Base-by-base conservation (phyloP, 2,888 invertebrate genomes). In the Glaucopsyche alexis region DNA sequence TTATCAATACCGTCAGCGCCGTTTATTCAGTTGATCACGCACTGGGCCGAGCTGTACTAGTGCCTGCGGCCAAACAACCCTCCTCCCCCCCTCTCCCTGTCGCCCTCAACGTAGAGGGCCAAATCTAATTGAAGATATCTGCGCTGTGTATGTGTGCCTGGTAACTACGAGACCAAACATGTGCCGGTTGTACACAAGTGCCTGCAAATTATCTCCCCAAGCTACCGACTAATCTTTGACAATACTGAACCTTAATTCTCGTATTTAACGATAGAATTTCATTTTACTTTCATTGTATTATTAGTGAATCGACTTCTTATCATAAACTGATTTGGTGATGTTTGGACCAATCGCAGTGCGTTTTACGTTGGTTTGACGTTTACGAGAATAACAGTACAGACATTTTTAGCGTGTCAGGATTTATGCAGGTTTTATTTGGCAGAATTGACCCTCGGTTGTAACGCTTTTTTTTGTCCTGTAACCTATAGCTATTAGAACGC, bases 81-180 rank as follows among this genome's bases (percentile, higher is more conserved):
- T 4, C 7, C 52, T 8, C 55, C 1, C 55, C 9, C 9, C 19
- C 3, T 9, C 16, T 16, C 11, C 55, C 11, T 19, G 0, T 0
- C 55, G 11, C 45, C 45, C 45, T 1, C 60, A 29, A 13, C 14
- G 29, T 0, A 60, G 14, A 38, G 60, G 16, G 2, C 29, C 29
- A 60, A 60, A 60, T 60, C 29, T 38, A 60, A 60, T 60, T 29
- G 60, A 60, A 60, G 13, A 60, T 14, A 29, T 60, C 60, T 60
- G 60, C 60, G 60, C 29, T 29, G 2, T 29, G 1, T 13, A 3
- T 60, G 55, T 60, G 55, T 60, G 55, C 55, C 11, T 29, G 55
- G 19, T 60, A 2, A 9, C 29, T 13, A 14, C 60, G 60, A 29
- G 60, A 29, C 7, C 29, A 29, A 14, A 14, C 60, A 60, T 29